Evolutionary conservation across 2,797 vertebrate genomes (phyloP).

Genomic region (Pelodytes ibericus): DNA sequence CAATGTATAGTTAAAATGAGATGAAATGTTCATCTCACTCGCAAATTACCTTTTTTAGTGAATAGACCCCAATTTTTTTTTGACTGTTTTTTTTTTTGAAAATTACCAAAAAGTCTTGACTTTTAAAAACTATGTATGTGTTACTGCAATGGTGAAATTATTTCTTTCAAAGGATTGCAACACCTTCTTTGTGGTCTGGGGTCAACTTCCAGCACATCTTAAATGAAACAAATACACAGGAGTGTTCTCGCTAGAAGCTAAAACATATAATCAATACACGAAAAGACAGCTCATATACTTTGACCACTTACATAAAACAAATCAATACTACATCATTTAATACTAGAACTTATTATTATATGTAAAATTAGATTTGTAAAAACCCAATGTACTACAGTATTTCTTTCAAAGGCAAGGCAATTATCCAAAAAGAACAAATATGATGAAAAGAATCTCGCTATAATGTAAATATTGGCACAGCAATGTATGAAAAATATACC

Average conservation of each 20-base stretch:
- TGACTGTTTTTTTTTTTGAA: no score
- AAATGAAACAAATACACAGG: background rate
- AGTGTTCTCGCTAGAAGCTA: slow-evolving; percentile 1
- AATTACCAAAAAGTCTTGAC: no score
- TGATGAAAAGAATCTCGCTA: background rate
- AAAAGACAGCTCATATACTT: background rate
- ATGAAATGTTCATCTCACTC: no score
- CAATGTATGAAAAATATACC: no score
- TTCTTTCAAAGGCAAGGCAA: background rate
- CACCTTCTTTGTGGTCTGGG: no score
- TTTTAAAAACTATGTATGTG: no score
- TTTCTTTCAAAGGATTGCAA: no score
- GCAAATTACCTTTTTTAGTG: no score
- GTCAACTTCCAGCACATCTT: background rate
- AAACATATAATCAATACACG: background rate
- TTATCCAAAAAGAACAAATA: background rate
- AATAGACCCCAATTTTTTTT: no score
- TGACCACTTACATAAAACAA: slow-evolving; percentile 12
- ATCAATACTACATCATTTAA: slow-evolving; percentile 18
- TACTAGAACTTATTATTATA: background rate
- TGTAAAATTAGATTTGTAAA: slow-evolving; percentile 10
- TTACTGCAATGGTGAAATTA: no score
- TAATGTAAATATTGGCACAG: no score
- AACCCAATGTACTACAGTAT: background rate
- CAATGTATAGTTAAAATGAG: no score